These are phyloP conservation scores for Pipistrellus nathusii DNA, from an alignment of 2,797 vertebrate genomes.

Conservation along the genomic window DNA sequence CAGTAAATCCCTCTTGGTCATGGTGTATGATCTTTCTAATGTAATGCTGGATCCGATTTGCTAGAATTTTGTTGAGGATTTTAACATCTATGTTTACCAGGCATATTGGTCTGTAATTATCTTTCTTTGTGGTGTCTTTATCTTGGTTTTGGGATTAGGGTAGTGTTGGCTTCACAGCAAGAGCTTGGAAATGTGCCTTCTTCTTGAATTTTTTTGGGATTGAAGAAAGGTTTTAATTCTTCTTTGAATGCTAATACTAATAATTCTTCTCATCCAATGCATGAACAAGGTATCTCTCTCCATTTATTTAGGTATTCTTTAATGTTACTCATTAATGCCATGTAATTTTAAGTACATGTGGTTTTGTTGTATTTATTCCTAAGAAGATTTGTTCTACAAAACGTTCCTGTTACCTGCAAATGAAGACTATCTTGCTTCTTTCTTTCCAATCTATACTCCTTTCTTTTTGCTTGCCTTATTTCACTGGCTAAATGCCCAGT, in stretches of 20 bases:
- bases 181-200: no score
- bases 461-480: slow-evolving; percentile 16
- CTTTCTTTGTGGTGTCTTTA: no score
- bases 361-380: slow-evolving; percentile 21
- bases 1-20: no score
- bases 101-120: no score
- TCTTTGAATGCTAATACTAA: not conserved
- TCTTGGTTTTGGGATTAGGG: no score
- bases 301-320: not conserved
- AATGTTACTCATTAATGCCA: not conserved
- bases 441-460: not conserved
- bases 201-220: no score
- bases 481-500: not conserved
- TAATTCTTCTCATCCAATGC: not conserved
- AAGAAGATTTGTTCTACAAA: not conserved
- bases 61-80: no score
- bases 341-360: not conserved
- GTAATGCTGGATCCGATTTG: no score
- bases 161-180: no score
- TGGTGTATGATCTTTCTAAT: no score
- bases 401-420: not conserved
- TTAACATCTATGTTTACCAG: no score
- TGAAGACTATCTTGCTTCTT: not conserved
- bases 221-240: no score
- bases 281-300: not conserved